Percentiles rank a stretch among this genome's conserved stretches.
These are phyloP conservation scores for Drosophila littoralis DNA, from an alignment of 1,140 invertebrate genomes.

Conservation along the genomic window DNA sequence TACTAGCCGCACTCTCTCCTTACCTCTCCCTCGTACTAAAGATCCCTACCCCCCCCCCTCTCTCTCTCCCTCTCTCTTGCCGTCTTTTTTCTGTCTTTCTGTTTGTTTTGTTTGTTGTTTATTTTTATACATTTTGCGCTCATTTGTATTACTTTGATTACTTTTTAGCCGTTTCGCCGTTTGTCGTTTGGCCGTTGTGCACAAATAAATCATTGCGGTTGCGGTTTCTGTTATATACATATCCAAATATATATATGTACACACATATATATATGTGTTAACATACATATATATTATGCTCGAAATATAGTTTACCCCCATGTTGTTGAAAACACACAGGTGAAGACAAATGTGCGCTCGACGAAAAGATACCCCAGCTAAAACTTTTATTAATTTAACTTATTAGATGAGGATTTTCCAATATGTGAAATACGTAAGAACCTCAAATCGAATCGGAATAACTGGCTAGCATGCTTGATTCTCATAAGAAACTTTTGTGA, in stretches of 20 bases:
- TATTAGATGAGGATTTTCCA: no score
- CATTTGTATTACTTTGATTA: slow-evolving; percentile 72
- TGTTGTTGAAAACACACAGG: background rate
- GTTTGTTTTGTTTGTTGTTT: slow-evolving; percentile 49
- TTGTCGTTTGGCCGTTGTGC: slow-evolving; percentile 32
- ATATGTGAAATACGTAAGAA: no score
- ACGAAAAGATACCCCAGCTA: no score
- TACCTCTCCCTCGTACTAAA: background rate
- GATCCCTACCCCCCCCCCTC: background rate
- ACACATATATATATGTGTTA: background rate
- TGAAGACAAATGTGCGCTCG: no score
- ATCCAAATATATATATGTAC: slow-evolving; percentile 3
- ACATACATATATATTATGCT: no score
- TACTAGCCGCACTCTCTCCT: slow-evolving; percentile 6
- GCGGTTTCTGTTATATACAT: slow-evolving; percentile 41
- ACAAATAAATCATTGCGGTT: slow-evolving; percentile 71
- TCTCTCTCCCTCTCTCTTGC: background rate
- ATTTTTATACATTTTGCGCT: slow-evolving; percentile 64
- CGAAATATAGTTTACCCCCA: background rate
- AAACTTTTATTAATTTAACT: no score
- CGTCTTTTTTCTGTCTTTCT: slow-evolving; percentile 1
- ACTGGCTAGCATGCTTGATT: no score
- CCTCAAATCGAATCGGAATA: no score
- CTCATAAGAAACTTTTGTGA: no score
- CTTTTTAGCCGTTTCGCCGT: slow-evolving; percentile 46